These are phyloP conservation scores for Anastrepha obliqua DNA, from an alignment of 1,140 invertebrate genomes.

Conservation along the genomic window DNA sequence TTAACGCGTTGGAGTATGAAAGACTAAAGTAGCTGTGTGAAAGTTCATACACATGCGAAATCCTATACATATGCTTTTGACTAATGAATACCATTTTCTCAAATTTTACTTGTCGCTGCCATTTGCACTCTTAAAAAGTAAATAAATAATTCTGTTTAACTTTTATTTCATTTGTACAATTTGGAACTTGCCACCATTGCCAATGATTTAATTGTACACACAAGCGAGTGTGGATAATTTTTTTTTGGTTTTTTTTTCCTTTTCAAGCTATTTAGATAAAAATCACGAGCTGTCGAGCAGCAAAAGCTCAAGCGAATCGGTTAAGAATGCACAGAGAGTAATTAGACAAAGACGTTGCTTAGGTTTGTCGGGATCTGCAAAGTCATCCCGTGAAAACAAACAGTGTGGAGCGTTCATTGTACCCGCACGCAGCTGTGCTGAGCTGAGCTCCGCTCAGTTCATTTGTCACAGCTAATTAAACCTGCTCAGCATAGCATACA, in stretches of 20 bases:
- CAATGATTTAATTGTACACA: not conserved
- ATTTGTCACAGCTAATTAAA: conserved; percentile 47
- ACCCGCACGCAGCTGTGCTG: not conserved
- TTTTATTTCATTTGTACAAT: not conserved
- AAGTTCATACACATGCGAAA: not conserved
- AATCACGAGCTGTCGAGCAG: not conserved
- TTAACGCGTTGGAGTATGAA: not conserved
- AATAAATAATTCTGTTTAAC: not conserved
- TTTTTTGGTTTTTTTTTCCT: not conserved
- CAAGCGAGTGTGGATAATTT: not conserved
- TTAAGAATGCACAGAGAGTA: conserved; percentile 13
- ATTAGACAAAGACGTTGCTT: conserved; percentile 5
- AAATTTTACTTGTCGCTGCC: not conserved
- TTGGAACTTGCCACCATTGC: not conserved
- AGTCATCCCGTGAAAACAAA: conserved; percentile 8
- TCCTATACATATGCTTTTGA: too few relatives aligned
- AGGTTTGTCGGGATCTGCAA: conserved; percentile 5
- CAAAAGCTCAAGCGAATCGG: not conserved
- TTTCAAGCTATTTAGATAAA: conserved; percentile 11
- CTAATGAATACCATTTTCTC: not conserved
- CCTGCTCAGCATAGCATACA: not conserved
- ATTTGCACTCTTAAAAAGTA: not conserved
- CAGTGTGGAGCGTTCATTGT: not conserved
- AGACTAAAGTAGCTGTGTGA: not conserved
- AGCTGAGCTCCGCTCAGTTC: not conserved